Conservation (phyloP, 2,797 vertebrate species). For the Harpagifer antarcticus region DNA sequence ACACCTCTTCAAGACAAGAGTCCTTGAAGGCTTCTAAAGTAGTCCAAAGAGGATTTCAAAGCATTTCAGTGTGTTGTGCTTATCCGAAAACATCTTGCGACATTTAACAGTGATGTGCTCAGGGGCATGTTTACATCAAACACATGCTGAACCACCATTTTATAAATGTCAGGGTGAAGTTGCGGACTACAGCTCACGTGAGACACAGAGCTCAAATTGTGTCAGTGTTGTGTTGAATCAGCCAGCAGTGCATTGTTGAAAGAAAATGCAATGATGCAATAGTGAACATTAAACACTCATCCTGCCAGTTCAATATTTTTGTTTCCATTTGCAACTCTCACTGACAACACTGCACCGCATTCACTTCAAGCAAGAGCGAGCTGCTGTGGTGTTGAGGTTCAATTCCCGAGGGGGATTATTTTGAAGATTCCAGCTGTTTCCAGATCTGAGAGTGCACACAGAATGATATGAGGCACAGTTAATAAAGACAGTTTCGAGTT, state of each 20-base stretch:
- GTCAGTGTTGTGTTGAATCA: slow-evolving; percentile 20
- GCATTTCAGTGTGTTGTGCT: slow-evolving; percentile 44
- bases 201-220: slow-evolving; percentile 32
- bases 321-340: slow-evolving; percentile 39
- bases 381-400: slow-evolving; percentile 25
- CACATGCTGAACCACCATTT: slow-evolving; percentile 61
- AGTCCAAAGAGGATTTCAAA: slow-evolving; percentile 45
- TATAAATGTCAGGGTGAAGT: slow-evolving; percentile 65
- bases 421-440: slow-evolving; percentile 60
- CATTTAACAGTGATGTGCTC: slow-evolving; percentile 65
- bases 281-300: slow-evolving; percentile 43
- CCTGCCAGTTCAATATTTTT: slow-evolving; percentile 19
- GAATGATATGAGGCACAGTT: slow-evolving; percentile 34
- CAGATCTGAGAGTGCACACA: slow-evolving; percentile 39
- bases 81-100: slow-evolving; percentile 66
- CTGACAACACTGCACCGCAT: slow-evolving; percentile 18
- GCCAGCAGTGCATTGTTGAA: slow-evolving; percentile 12
- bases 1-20: slow-evolving; percentile 6
- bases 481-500: slow-evolving; percentile 48
- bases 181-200: slow-evolving; percentile 41
- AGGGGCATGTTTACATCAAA: slow-evolving; percentile 67
- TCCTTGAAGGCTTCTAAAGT: slow-evolving; percentile 15
- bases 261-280: slow-evolving; percentile 11
- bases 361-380: slow-evolving; percentile 23
- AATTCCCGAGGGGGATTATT: slow-evolving; percentile 39